Base-by-base conservation (phyloP, 2,888 invertebrate species). In the Leucophenga montana region DNA sequence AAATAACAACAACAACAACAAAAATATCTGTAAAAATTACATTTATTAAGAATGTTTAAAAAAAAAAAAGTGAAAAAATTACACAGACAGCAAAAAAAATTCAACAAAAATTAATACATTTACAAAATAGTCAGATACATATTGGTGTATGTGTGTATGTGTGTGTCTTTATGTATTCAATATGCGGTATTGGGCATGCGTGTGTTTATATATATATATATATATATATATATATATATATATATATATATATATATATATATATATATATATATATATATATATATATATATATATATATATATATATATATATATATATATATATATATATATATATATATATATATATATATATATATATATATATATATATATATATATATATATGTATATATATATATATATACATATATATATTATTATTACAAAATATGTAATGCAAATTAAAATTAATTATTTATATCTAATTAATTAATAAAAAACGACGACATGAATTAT, bases 71-170 rank as follows among this genome's bases (percentile, higher is more conserved):
- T 77, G 77, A 81, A 18, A 71, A 70, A 70, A 72, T 77, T 84
- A 83, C 82, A 81, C 81, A 81, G 81, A 84, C 81, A 81, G 81
- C 81, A 84, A 84, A 81, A 84, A 81, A 81, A 81, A 84, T 83
- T 84, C 81, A 81, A 81, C 81, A 81, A 81, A 68, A 81, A 83
- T 81, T 81, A 81, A 81, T 83, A 81, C 83, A 84, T 81, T 84
- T 81, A 81, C 81, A 84, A 84, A 59, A 39, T 56, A 56, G 8
- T 39, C 39, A 8, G 33, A 18, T 13, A 61, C 18, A 61, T 14
- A 16, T 27, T 27, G 16, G 27, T 66, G 54, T 67, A 8, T 39
- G 48, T 59, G n/a, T 57, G 9, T 57, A 8, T 18, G 50, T 67
- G 50, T 67, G 59, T 67, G 27, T 67, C 59, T 13, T 14, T 65